Evolutionary conservation across 2,113 vertebrate genomes (phyloP).

Genomic region (Apistogramma diplotaenia): DNA sequence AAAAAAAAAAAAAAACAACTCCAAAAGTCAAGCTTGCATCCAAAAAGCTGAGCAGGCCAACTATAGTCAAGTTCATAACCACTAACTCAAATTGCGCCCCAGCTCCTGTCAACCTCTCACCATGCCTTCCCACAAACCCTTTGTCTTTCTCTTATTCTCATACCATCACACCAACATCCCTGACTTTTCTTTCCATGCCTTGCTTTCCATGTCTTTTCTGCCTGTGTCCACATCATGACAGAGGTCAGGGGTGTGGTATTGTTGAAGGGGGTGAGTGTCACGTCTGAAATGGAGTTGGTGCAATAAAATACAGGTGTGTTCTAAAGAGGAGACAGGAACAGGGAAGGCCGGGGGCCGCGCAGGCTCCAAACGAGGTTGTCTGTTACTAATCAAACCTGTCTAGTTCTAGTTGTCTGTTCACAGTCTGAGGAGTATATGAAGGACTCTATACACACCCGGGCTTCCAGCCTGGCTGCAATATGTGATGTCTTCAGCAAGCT

Average conservation of each 20-base stretch:
- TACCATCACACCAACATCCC: not conserved
- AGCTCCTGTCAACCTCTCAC: conserved; percentile 3
- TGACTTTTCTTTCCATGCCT: conserved; percentile 4
- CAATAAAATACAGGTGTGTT: conserved; percentile 77
- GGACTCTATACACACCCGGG: not conserved
- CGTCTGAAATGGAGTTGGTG: conserved; percentile 45
- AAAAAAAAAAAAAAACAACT: too few species aligned
- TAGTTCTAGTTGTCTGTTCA: conserved; percentile 14
- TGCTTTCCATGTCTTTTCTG: conserved; percentile 4
- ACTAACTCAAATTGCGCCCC: not conserved
- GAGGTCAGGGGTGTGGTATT: conserved; percentile 44
- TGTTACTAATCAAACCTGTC: conserved; percentile 64
- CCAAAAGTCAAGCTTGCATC: conserved; percentile 54
- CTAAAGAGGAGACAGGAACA: conserved; percentile 12
- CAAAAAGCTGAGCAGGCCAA: conserved; percentile 19
- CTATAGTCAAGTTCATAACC: conserved; percentile 30
- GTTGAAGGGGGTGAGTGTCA: conserved; percentile 29
- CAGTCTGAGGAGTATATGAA: not conserved
- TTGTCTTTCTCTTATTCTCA: not conserved
- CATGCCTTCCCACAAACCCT: conserved; percentile 3
- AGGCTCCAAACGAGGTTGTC: conserved; percentile 15
- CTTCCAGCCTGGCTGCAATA: not conserved
- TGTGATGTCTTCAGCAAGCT: too few species aligned
- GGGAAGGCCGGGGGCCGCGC: not conserved
- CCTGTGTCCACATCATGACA: conserved; percentile 20